Percentiles rank a stretch among this genome's conserved stretches.
Evolutionary conservation across 2,113 vertebrate genomes (phyloP).

Genomic region (Nematolebias whitei): DNA sequence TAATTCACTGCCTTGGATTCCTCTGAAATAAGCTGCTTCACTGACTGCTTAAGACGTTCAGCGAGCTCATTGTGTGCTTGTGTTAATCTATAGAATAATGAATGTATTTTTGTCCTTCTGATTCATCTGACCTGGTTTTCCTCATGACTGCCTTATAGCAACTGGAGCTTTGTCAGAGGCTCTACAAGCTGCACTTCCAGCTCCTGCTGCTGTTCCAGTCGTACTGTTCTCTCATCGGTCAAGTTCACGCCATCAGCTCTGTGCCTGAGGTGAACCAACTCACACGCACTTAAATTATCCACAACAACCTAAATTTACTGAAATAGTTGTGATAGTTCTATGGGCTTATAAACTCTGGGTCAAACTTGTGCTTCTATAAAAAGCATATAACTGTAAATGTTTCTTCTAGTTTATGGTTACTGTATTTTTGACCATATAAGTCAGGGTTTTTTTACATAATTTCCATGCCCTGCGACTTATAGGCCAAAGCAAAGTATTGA

Average conservation of each 20-base stretch:
- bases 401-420: not conserved
- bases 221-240: conserved; percentile 97
- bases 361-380: too few species aligned
- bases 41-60: conserved; percentile 18
- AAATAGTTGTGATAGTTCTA: too few species aligned
- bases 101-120: not conserved
- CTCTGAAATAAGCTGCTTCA: conserved; percentile 29
- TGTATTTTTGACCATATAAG: too few species aligned
- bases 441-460: too few species aligned
- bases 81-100: conserved; percentile 2
- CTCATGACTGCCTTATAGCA: conserved; percentile 83
- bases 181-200: conserved; percentile 99
- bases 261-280: conserved; percentile 90
- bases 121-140: conserved; percentile 35
- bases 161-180: conserved; percentile 96
- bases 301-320: too few species aligned
- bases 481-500: too few species aligned
- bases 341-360: too few species aligned
- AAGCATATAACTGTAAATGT: too few species aligned
- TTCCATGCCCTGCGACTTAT: too few species aligned
- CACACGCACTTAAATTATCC: not conserved
- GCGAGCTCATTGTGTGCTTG: not conserved
- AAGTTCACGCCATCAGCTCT: conserved; percentile 94
- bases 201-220: conserved; percentile 98
- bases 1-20: conserved; percentile 40